These are phyloP conservation scores for Platygyra sinensis DNA, from an alignment of 64 coral and sea anemone species.

Conservation along the genomic window DNA sequence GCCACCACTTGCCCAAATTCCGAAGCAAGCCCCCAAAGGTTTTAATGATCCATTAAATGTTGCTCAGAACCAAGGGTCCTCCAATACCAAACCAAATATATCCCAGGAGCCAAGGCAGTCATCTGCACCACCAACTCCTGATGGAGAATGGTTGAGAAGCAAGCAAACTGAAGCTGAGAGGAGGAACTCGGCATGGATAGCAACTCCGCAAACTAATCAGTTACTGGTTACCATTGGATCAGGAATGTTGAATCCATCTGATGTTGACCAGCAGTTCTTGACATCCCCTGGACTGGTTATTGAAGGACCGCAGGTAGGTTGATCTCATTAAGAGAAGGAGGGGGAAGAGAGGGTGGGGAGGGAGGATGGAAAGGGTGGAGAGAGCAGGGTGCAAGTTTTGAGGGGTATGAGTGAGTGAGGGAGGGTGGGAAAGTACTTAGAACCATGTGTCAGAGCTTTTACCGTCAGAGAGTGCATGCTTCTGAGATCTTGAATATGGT, in stretches of 20 bases:
- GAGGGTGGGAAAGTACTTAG: too few relatives aligned
- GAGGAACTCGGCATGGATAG: constrained; percentile 74
- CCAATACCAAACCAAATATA: neutral
- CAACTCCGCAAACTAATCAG: constrained; percentile 69
- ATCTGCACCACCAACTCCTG: constrained; percentile 67
- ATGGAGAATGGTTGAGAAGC: constrained; percentile 53
- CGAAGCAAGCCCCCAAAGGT: neutral
- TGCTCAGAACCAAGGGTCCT: neutral
- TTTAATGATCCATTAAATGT: neutral
- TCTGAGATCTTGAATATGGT: too few relatives aligned
- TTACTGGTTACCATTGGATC: constrained; percentile 79
- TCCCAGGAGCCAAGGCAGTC: constrained; percentile 40
- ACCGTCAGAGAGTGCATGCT: too few relatives aligned
- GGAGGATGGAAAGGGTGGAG: too few relatives aligned
- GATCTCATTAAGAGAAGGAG: neutral
- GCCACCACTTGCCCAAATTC: neutral
- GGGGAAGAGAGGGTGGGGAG: too few relatives aligned
- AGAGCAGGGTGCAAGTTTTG: too few relatives aligned
- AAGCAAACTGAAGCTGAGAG: constrained; percentile 82
- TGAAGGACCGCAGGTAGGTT: constrained; percentile 67
- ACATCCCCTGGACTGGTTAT: constrained; percentile 80
- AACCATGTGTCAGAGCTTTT: too few relatives aligned
- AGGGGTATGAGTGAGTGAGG: too few relatives aligned
- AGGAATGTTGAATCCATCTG: constrained; percentile 79
- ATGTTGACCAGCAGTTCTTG: constrained; percentile 87